Evolutionary conservation across 2,113 vertebrate genomes (phyloP).

Genomic region (Sarotherodon lohbergeri): DNA sequence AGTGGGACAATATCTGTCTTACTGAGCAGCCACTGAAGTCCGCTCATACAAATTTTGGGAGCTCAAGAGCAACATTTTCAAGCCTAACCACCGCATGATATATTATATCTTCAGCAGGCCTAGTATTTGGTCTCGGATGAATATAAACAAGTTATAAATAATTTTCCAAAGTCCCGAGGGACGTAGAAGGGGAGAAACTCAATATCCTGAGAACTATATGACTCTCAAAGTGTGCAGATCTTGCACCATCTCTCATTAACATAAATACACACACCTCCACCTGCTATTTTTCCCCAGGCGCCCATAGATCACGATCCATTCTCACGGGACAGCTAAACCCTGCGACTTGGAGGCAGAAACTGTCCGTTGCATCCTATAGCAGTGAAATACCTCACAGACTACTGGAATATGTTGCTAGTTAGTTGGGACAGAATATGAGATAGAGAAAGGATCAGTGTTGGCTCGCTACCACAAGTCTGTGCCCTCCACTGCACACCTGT

Average conservation of each 20-base stretch:
- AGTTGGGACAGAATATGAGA: not conserved
- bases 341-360: not conserved
- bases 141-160: not conserved
- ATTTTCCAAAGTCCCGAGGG: not conserved
- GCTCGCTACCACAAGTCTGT: not conserved
- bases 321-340: not conserved
- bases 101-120: not conserved
- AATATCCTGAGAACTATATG: not conserved
- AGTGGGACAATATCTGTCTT: not conserved
- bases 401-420: not conserved
- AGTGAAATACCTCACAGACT: not conserved
- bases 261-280: not conserved
- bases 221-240: not conserved
- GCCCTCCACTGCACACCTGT: not conserved
- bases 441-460: not conserved
- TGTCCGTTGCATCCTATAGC: not conserved
- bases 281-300: rapidly evolving
- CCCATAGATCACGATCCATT: not conserved
- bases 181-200: not conserved
- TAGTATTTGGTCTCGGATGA: not conserved
- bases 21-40: not conserved
- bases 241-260: not conserved
- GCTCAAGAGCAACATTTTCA: not conserved
- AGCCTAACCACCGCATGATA: not conserved
- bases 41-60: not conserved